These are phyloP conservation scores for Osmerus mordax DNA, from an alignment of 2,113 vertebrate species.

Conservation along the genomic window DNA sequence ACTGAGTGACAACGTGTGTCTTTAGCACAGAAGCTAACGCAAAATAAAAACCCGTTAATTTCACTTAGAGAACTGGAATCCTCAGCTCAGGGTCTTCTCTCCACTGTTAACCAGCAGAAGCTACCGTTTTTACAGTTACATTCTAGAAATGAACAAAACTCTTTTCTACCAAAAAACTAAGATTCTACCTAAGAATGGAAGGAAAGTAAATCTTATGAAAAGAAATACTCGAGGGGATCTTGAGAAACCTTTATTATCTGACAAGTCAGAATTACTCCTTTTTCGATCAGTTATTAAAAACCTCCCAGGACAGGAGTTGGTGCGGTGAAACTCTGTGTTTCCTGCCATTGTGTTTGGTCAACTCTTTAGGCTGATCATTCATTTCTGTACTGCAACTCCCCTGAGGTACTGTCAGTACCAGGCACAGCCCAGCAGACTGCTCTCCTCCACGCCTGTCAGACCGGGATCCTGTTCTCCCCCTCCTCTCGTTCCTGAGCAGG, in stretches of 20 bases:
- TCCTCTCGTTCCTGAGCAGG: background rate
- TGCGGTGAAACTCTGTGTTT: conserved; percentile 17
- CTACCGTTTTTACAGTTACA: no score
- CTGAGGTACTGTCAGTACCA: conserved; percentile 7
- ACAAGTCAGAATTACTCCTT: background rate
- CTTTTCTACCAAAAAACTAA: no score
- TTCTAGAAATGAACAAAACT: no score
- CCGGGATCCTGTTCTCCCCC: background rate
- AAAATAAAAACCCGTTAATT: background rate
- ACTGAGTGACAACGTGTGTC: background rate
- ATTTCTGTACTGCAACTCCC: conserved; percentile 18
- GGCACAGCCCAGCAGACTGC: conserved; percentile 1
- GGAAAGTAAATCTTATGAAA: background rate
- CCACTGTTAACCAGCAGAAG: no score
- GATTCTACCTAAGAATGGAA: no score
- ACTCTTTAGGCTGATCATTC: conserved; percentile 29
- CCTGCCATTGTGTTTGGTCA: conserved; percentile 39
- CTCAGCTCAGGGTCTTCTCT: background rate
- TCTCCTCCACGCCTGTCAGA: background rate
- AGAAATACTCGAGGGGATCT: background rate
- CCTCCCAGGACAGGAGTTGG: background rate
- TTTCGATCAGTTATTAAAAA: conserved; percentile 17
- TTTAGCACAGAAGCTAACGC: background rate
- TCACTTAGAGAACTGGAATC: background rate
- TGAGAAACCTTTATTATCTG: background rate